Base-by-base conservation (phyloP, 2,888 invertebrate genomes). In the Latrodectus hesperus region DNA sequence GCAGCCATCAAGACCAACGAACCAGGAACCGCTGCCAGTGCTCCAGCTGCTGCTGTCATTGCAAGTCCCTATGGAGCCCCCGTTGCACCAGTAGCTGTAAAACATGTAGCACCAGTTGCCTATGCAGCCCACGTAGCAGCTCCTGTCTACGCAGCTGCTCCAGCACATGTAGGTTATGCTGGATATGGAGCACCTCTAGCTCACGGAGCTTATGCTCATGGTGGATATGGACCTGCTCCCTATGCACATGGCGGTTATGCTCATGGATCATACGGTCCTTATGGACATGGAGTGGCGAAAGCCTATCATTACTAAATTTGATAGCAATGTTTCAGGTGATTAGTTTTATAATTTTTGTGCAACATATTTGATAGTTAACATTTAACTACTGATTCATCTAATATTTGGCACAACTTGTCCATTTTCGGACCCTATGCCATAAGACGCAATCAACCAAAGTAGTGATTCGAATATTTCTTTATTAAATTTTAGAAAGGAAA, bases 21-120 rank as follows among this genome's bases (percentile, higher is more conserved):
- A 17, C 89, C 86, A 17, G 89, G 89, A 53, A 89, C 89, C 67
- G 89, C 89, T n/a, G 86, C 89, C 68, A 86, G 86, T 17, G 86
- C 86, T 51, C 86, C 89, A n/a, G 89, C 87, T 38, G 89, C 87
- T 9, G 89, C 80, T 11, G 86, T 87, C 55, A 79, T 86, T 52
- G 86, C 81, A 53, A 77, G 88, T 52, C 83, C 88, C 14, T 83
- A 86, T 51, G 78, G 75, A 17, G 88, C 70, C n/a, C 74, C 84
- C 12, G 79, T 64, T 12, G 84, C 84, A 14, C 86, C 84, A 49
- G 77, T 78, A 12, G 82, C 87, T 14, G 82, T 87, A 26, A 87
- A 87, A 67, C 73, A 81, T 67, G 78, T 79, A 0, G 78, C 77
- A 51, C 67, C 84, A 16, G 76, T 77, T 2, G 81, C 81, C 65